Evolutionary conservation across 2,797 vertebrate species (phyloP).

Genomic region (Oryzias sinensis): DNA sequence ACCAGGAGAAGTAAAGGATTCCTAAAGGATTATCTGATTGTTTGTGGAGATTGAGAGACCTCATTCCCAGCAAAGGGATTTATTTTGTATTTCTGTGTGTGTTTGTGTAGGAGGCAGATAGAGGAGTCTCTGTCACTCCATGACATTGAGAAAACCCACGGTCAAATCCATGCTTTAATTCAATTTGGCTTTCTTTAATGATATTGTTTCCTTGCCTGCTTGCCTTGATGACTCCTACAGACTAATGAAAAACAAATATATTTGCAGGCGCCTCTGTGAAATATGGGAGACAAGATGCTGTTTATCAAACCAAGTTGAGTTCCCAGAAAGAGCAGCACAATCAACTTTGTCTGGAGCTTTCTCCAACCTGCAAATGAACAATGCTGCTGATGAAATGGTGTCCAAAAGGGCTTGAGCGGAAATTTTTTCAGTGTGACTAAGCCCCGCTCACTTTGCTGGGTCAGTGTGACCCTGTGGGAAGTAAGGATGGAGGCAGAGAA

Average conservation of each 20-base stretch:
- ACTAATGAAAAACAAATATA: conserved; percentile 66
- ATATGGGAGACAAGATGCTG: conserved; percentile 28
- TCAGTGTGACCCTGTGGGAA: conserved; percentile 31
- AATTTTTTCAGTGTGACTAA: conserved; percentile 32
- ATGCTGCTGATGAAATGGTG: conserved; percentile 14
- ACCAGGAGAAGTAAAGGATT: conserved; percentile 71
- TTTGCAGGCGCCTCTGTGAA: conserved; percentile 32
- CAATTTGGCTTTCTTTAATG: conserved; percentile 75
- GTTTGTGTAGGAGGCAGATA: conserved; percentile 49
- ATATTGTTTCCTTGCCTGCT: conserved; percentile 62
- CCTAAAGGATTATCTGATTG: conserved; percentile 78
- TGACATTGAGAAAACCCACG: conserved; percentile 76
- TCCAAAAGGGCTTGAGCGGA: conserved; percentile 9
- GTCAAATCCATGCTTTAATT: conserved; percentile 76
- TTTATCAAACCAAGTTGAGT: conserved; percentile 51
- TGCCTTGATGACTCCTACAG: conserved; percentile 59
- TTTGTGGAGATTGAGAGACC: conserved; percentile 75
- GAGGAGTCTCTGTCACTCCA: conserved; percentile 59
- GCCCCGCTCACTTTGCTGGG: conserved; percentile 16
- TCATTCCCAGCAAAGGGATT: conserved; percentile 73
- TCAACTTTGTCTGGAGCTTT: conserved; percentile 35
- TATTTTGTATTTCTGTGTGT: conserved; percentile 57
- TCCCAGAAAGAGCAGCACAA: conserved; percentile 11
- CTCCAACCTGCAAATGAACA: conserved; percentile 35
- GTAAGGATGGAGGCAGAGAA: conserved; percentile 31